Evolutionary conservation across 2,888 invertebrate species (phyloP), one percentile per base, ranked within the genome.

Genomic region (Cataglyphis altisquamis): DNA sequence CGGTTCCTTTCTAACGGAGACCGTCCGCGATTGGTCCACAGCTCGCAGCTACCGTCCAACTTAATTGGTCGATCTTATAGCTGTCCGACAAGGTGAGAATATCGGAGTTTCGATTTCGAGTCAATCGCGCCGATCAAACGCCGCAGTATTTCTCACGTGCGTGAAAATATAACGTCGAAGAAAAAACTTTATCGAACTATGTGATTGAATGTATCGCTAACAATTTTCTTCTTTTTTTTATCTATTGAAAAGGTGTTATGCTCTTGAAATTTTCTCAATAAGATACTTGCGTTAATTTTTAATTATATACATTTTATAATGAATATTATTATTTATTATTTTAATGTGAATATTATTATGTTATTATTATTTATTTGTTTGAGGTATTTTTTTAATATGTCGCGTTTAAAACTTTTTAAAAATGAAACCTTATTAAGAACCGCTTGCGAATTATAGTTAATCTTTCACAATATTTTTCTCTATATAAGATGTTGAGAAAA

Each of bases 1-100:
- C 80, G 82, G 84, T 75, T 73, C 87, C 88, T 87, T 88, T 88
- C 86, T 90, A 90, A 90, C 89, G 88, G 88, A 90, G 89, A 90
- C 87, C 87, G 84, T 89, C 87, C 60, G 80, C 84, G 84, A 89
- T 87, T 85, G 83, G 74, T 60, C 74, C 84, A 67, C 39, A 55
- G 83, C 73, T 86, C 67, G 78, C 78, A 60, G 72, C 89, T 90
- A 90, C 86, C 74, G 89, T 86, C 55, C 70, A 55, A 41, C 62
- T 88, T 89, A 86, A 87, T 88, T 82, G 85, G 62, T 73, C 63
- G 63, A 63, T 82, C 80, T 48, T 63, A 12, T 48, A 83, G 72
- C 82, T 87, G 39, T 75, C 25, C 21, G 73, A 52, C 74, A 39
- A 80, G 78, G 78, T 41, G 72, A 70, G 72, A 80, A 80, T 80